Conservation (phyloP, 2,888 invertebrate genomes). For the Cyaniris semiargus region DNA sequence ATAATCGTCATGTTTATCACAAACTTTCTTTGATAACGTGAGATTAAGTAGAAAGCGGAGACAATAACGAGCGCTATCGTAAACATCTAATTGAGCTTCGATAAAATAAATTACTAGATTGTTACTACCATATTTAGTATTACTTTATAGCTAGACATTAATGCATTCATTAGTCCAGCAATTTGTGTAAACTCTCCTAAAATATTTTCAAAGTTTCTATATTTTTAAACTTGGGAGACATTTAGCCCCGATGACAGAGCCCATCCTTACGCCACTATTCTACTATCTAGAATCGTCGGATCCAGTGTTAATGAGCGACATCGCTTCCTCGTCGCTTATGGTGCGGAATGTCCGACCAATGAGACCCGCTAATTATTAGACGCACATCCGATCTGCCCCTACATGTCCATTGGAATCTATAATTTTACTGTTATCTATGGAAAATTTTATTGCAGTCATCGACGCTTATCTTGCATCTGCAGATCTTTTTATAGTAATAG, state of each 20-base stretch:
- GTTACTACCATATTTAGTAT: conserved; percentile 1
- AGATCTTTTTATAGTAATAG: not conserved
- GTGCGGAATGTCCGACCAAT: not conserved
- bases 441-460: not conserved
- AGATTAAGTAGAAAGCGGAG: not conserved
- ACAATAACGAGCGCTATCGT: conserved; percentile 1
- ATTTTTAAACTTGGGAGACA: too few species aligned
- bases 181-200: too few species aligned
- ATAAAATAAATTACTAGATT: conserved; percentile 10
- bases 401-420: not conserved
- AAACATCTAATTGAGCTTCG: not conserved
- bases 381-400: not conserved
- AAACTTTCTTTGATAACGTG: not conserved
- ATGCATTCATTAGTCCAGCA: not conserved
- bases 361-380: conserved; percentile 6
- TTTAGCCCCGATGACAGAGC: not conserved
- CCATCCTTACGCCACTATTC: not conserved
- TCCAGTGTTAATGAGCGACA: not conserved
- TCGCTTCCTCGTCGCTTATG: conserved; percentile 10
- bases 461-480: not conserved
- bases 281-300: not conserved
- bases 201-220: too few species aligned
- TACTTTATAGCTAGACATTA: not conserved
- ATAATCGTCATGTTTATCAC: not conserved
- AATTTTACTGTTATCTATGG: conserved; percentile 9